phyloP scores from a whole-genome alignment of 2,113 vertebrate genomes.

The Nerophis lumbriciformis region DNA sequence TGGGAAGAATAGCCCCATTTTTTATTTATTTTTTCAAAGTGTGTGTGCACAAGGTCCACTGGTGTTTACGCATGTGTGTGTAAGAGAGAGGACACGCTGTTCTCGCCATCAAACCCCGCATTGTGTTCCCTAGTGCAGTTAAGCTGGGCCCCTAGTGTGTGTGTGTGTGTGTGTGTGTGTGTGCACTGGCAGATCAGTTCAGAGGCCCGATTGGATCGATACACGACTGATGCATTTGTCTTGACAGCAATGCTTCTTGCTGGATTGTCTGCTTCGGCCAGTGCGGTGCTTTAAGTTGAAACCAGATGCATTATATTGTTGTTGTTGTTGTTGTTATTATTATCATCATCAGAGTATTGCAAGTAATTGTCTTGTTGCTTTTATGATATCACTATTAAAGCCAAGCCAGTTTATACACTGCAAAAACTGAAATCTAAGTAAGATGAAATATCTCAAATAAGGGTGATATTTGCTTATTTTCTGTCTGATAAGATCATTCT shows the following conservation, averaged over 20 bases:
- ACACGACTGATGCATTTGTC: conserved; percentile 35
- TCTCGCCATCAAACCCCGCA: conserved; percentile 72
- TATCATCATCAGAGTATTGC: not conserved
- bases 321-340: no score
- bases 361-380: conserved; percentile 11
- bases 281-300: not conserved
- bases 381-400: not conserved
- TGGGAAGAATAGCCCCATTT: conserved; percentile 3
- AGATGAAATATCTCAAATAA: no score
- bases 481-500: no score
- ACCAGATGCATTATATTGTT: no score
- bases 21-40: not conserved
- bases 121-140: conserved; percentile 58
- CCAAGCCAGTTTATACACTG: conserved; percentile 2
- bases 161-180: no score
- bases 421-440: no score
- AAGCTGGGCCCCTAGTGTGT: conserved; percentile 47
- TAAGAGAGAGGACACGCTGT: conserved; percentile 61
- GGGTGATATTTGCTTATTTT: no score
- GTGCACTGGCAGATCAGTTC: conserved; percentile 39
- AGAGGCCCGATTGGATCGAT: conserved; percentile 56
- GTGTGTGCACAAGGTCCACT: not conserved
- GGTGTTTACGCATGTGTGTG: conserved; percentile 11
- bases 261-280: conserved; percentile 15
- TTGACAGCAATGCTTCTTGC: conserved; percentile 23